phyloP scores from a whole-genome alignment of 2,888 invertebrate species.

The Eudemis profundana region DNA sequence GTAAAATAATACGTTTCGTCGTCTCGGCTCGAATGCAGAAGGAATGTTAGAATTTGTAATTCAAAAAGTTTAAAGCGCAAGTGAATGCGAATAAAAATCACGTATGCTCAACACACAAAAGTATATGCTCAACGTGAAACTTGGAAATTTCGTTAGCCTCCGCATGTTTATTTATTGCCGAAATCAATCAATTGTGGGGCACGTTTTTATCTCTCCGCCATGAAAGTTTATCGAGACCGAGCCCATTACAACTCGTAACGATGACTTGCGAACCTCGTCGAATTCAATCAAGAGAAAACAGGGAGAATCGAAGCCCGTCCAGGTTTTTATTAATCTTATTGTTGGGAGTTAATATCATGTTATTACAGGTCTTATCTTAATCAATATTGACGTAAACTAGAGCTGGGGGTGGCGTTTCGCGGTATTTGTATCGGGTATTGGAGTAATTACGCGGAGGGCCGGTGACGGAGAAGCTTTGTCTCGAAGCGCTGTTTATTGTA shows the following conservation, averaged over 20 bases:
- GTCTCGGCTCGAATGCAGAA: background rate
- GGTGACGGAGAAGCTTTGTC: slow-evolving; percentile 50
- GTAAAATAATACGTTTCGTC: slow-evolving; percentile 13
- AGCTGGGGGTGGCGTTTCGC: slow-evolving; percentile 2
- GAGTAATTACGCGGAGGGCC: slow-evolving; percentile 57
- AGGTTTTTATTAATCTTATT: slow-evolving; percentile 29
- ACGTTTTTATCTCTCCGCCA: slow-evolving; percentile 39
- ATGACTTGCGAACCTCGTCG: slow-evolving; percentile 14
- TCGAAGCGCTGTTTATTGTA: slow-evolving; percentile 58
- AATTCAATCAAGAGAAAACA: slow-evolving; percentile 34
- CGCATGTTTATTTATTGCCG: slow-evolving; percentile 34
- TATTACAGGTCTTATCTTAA: slow-evolving; percentile 17
- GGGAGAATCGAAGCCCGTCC: slow-evolving; percentile 10
- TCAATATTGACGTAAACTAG: slow-evolving; percentile 26
- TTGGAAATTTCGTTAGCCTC: slow-evolving; percentile 17
- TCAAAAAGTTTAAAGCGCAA: slow-evolving; percentile 6
- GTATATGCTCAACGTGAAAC: slow-evolving; percentile 11
- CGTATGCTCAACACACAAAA: slow-evolving; percentile 17
- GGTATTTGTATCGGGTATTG: slow-evolving; percentile 51
- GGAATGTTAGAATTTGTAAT: slow-evolving; percentile 19
- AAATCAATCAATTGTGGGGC: slow-evolving; percentile 37
- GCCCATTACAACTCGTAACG: slow-evolving; percentile 23
- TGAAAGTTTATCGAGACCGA: slow-evolving; percentile 40
- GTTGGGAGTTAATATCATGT: slow-evolving; percentile 25
- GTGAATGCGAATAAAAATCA: background rate